A percentile compares a stretch with the other conserved stretches of the same genome.
Evolutionary conservation across 2,888 invertebrate genomes (phyloP).

Genomic region (Hylaea fasciaria): DNA sequence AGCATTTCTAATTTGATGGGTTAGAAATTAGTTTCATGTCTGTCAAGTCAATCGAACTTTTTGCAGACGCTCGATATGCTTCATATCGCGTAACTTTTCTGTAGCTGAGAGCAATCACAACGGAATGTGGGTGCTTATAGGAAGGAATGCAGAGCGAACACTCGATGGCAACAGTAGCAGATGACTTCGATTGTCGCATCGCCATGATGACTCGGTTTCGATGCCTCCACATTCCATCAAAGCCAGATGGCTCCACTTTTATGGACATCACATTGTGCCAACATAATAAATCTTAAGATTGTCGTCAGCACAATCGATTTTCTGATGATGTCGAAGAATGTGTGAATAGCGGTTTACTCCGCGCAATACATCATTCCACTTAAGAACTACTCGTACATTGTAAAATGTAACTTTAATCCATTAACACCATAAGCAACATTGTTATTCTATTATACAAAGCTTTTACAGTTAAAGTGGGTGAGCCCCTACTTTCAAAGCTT

Average conservation of each 20-base stretch:
- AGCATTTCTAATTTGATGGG: constrained; percentile 9
- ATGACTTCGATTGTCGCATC: constrained; percentile 42
- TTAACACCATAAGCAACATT: constrained; percentile 12
- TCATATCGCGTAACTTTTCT: constrained; percentile 16
- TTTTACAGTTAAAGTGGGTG: background rate
- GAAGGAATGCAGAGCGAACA: constrained; percentile 51
- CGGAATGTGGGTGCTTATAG: constrained; percentile 43
- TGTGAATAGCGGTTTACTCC: constrained; percentile 39
- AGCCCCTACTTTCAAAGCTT: background rate
- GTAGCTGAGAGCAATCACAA: constrained; percentile 21
- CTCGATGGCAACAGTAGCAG: constrained; percentile 39
- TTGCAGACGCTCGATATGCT: constrained; percentile 9
- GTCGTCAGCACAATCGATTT: constrained; percentile 42
- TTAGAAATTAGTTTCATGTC: constrained; percentile 3
- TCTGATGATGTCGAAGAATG: constrained; percentile 41
- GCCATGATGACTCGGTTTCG: constrained; percentile 41
- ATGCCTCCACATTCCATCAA: constrained; percentile 48
- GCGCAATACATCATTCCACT: constrained; percentile 27
- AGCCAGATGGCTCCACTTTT: constrained; percentile 49
- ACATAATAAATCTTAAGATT: constrained; percentile 37
- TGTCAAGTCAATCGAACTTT: background rate
- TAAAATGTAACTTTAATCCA: constrained; percentile 12
- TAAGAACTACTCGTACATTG: constrained; percentile 16
- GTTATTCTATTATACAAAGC: constrained; percentile 5
- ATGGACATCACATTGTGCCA: constrained; percentile 49